phyloP scores from a whole-genome alignment of 2,888 invertebrate species.

The Polydrusus cervinus region DNA sequence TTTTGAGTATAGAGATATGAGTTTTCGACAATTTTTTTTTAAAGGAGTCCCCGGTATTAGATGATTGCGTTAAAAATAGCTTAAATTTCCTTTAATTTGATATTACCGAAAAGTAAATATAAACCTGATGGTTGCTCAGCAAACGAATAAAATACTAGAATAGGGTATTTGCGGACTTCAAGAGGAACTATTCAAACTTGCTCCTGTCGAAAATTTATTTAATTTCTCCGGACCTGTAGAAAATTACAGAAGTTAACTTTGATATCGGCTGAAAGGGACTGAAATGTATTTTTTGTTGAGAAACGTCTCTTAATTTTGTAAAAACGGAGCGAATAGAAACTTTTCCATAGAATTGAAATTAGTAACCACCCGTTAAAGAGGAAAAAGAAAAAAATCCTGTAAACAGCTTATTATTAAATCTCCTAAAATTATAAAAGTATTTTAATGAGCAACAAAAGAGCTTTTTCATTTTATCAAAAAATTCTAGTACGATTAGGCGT shows the following conservation, averaged over 20 bases:
- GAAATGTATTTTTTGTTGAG: neutral
- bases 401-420: neutral
- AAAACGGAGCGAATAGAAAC: neutral
- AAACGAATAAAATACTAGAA: too few species aligned
- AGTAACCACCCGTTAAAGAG: neutral
- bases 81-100: too few species aligned
- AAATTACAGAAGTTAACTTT: constrained; percentile 8
- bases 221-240: neutral
- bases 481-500: too few species aligned
- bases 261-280: neutral
- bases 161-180: neutral
- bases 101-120: too few species aligned
- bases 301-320: neutral
- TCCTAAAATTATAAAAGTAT: too few species aligned
- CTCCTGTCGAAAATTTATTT: neutral
- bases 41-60: too few species aligned
- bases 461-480: too few species aligned
- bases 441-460: too few species aligned
- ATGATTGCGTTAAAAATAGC: too few species aligned
- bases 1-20: too few species aligned
- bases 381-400: neutral
- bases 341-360: constrained; percentile 4
- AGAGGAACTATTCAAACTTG: neutral
- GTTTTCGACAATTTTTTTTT: too few species aligned
- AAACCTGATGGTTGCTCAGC: too few species aligned